These are phyloP conservation scores for Panurus biarmicus DNA, from an alignment of 2,113 vertebrate genomes.

Conservation along the genomic window DNA sequence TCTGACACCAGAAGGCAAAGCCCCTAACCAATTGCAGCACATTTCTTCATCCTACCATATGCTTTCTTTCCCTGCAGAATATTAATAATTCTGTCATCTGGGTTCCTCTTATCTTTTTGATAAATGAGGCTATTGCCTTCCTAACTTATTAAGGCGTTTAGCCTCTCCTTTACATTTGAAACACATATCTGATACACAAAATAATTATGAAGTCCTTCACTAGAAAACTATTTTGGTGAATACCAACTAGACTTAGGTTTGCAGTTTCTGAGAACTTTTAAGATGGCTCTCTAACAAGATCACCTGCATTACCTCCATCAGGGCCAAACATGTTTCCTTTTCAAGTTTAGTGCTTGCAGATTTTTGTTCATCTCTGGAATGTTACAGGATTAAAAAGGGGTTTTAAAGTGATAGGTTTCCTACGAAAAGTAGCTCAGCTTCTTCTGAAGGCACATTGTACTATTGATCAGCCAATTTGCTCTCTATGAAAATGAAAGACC, in stretches of 20 bases:
- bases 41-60: background rate
- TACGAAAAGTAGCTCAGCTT: background rate
- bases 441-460: background rate
- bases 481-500: background rate
- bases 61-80: background rate
- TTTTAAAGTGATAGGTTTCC: background rate
- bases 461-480: background rate
- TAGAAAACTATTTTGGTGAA: background rate
- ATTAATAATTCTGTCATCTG: slow-evolving; percentile 13
- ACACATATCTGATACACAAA: background rate
- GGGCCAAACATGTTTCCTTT: background rate
- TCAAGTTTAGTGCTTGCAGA: background rate
- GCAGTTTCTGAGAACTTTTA: background rate
- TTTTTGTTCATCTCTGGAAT: background rate
- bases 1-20: background rate
- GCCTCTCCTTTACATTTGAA: background rate
- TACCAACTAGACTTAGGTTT: background rate
- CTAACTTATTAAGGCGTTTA: background rate
- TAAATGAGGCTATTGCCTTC: background rate
- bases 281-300: background rate
- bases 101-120: slow-evolving; percentile 13
- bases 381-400: background rate
- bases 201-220: background rate
- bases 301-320: background rate
- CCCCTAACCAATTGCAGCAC: background rate